These are phyloP conservation scores for Scaptomyza flava DNA, from an alignment of 2,888 invertebrate species.

Conservation along the genomic window DNA sequence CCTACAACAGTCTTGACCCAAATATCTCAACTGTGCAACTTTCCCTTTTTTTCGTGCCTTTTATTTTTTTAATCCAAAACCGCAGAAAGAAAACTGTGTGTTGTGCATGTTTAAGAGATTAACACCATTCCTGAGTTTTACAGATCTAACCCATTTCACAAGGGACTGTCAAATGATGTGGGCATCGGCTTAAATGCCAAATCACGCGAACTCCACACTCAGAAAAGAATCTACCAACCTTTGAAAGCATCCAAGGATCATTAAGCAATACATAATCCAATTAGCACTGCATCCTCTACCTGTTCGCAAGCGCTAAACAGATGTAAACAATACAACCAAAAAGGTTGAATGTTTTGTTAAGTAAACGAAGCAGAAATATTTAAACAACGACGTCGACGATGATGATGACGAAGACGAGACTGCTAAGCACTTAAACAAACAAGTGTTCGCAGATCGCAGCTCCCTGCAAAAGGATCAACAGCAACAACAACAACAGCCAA, in stretches of 20 bases:
- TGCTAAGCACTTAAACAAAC: constrained; percentile 76
- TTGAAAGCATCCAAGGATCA: constrained; percentile 58
- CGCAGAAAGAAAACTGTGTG: constrained; percentile 28
- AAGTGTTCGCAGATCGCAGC: constrained; percentile 64
- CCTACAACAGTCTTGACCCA: constrained; percentile 33
- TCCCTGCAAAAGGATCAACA: constrained; percentile 55
- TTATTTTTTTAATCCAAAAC: constrained; percentile 30
- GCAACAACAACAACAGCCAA: constrained; percentile 10
- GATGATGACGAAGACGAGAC: constrained; percentile 40
- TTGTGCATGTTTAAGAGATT: constrained; percentile 44
- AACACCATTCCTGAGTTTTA: constrained; percentile 40
- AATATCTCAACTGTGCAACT: constrained; percentile 22
- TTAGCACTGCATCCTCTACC: constrained; percentile 70
- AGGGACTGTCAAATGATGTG: constrained; percentile 43
- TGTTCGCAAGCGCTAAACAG: constrained; percentile 62
- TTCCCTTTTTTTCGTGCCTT: constrained; percentile 40
- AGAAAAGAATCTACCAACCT: neutral
- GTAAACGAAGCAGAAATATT: constrained; percentile 74
- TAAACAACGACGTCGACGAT: constrained; percentile 37
- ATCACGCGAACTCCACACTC: constrained; percentile 49
- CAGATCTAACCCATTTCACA: constrained; percentile 50
- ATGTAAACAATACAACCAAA: constrained; percentile 54
- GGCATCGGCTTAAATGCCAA: constrained; percentile 45
- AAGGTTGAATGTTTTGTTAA: constrained; percentile 71
- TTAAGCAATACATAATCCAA: constrained; percentile 77